Evolutionary conservation across 2,888 invertebrate genomes (phyloP).

Genomic region (Athrips mouffetella): DNA sequence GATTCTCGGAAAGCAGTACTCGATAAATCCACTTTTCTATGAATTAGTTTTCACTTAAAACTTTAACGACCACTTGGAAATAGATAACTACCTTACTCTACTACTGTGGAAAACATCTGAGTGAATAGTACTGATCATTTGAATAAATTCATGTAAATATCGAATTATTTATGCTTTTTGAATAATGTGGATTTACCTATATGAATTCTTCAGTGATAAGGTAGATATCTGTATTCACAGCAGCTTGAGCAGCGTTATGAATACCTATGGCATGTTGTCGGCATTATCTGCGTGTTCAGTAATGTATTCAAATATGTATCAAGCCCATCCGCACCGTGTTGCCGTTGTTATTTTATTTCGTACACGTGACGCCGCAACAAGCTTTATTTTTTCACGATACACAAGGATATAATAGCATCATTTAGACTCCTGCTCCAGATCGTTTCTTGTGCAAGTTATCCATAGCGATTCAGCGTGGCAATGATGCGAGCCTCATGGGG

Average conservation of each 20-base stretch:
- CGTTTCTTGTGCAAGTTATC: too few relatives aligned
- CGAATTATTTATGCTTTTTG: too few relatives aligned
- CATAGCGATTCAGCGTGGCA: conserved; percentile 12
- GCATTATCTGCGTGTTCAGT: conserved; percentile 72
- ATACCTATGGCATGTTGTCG: conserved; percentile 66
- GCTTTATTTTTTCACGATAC: conserved; percentile 62
- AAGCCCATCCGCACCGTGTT: conserved; percentile 71
- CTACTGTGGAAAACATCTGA: too few relatives aligned
- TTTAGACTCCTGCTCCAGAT: too few relatives aligned
- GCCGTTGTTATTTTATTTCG: conserved; percentile 74
- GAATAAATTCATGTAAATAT: too few relatives aligned
- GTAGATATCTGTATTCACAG: conserved; percentile 59
- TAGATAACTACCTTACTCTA: not conserved
- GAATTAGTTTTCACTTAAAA: conserved; percentile 22
- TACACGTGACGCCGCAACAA: conserved; percentile 64
- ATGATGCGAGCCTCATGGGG: too few relatives aligned
- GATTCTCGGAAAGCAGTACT: conserved; percentile 29
- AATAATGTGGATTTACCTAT: too few relatives aligned
- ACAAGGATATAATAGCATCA: conserved; percentile 38
- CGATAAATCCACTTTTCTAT: conserved; percentile 32
- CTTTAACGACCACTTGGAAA: conserved; percentile 5
- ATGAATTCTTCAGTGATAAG: not conserved
- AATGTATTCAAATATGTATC: conserved; percentile 79
- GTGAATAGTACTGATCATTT: too few relatives aligned
- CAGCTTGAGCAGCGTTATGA: conserved; percentile 65